These are phyloP conservation scores for Poecilia velifera DNA, from an alignment of 2,797 vertebrate genomes.

Conservation along the genomic window DNA sequence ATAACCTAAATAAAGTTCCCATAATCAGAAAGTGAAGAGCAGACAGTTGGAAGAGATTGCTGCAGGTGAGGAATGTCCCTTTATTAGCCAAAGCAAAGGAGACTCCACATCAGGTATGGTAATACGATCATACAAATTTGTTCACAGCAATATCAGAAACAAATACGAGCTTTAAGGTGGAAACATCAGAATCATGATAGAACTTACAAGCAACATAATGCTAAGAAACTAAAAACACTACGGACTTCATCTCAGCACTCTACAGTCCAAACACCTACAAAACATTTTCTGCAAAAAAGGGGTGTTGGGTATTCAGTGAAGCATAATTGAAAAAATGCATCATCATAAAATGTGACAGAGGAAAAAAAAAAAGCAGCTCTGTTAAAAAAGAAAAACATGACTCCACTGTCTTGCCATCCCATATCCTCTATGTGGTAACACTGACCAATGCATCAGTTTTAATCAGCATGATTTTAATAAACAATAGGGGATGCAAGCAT, in stretches of 20 bases:
- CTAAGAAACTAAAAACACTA: conserved; percentile 67
- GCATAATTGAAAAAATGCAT: conserved; percentile 57
- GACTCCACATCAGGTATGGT: conserved; percentile 84
- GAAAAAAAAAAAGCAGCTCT: conserved; percentile 29
- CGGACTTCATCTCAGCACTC: conserved; percentile 55
- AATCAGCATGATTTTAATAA: conserved; percentile 33
- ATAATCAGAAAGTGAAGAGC: conserved; percentile 55
- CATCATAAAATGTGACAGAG: conserved; percentile 46
- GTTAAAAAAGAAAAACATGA: conserved; percentile 55
- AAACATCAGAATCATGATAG: conserved; percentile 69
- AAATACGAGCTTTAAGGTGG: conserved; percentile 59
- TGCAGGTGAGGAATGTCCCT: conserved; percentile 83
- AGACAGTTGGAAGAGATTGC: conserved; percentile 60
- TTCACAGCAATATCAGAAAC: conserved; percentile 78
- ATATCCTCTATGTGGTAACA: conserved; percentile 45
- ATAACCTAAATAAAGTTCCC: conserved; percentile 13
- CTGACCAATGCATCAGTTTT: conserved; percentile 44
- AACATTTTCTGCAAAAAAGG: conserved; percentile 35
- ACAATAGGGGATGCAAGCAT: conserved; percentile 42
- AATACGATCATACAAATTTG: conserved; percentile 63
- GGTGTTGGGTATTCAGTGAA: background rate
- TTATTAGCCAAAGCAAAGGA: conserved; percentile 91
- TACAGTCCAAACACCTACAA: conserved; percentile 53
- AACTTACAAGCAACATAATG: conserved; percentile 61
- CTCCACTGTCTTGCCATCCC: conserved; percentile 44